A percentile compares a stretch with the other conserved stretches of the same genome.
These are phyloP conservation scores for Xenopus borealis DNA, from an alignment of 2,113 vertebrate species.

Conservation along the genomic window DNA sequence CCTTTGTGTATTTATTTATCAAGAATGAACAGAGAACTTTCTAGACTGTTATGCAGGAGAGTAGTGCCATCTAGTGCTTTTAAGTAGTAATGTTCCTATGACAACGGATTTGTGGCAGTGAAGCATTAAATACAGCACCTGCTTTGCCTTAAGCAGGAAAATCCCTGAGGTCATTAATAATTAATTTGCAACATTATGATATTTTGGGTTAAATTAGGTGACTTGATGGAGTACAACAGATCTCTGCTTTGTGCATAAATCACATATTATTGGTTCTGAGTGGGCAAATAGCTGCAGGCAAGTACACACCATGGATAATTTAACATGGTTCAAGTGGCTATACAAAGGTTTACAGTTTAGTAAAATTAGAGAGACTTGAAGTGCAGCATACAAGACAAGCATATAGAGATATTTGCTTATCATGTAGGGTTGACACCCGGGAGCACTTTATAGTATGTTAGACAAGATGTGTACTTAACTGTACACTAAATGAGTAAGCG, in stretches of 20 bases:
- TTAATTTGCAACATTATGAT: conserved; percentile 19
- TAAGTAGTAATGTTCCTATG: neutral
- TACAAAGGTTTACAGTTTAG: neutral
- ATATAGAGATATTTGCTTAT: too few relatives aligned
- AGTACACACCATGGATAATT: neutral
- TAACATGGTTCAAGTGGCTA: conserved; percentile 8
- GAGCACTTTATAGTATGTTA: too few relatives aligned
- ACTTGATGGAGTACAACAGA: conserved; percentile 8
- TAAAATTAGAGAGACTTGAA: neutral
- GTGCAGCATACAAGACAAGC: too few relatives aligned
- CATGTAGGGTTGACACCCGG: too few relatives aligned
- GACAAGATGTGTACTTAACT: too few relatives aligned
- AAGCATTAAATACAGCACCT: neutral
- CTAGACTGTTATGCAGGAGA: neutral
- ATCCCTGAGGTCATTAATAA: conserved; percentile 4
- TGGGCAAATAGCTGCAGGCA: conserved; percentile 1
- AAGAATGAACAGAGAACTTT: too few relatives aligned
- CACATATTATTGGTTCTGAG: neutral
- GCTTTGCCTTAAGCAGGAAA: neutral
- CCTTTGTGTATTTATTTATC: too few relatives aligned
- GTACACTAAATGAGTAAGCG: too few relatives aligned
- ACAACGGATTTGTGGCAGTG: neutral
- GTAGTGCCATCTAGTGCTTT: conserved; percentile 20
- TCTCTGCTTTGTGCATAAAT: neutral
- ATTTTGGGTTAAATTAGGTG: conserved; percentile 19